phyloP scores from a whole-genome alignment of 2,113 vertebrate species.

The Myotis davidii region DNA sequence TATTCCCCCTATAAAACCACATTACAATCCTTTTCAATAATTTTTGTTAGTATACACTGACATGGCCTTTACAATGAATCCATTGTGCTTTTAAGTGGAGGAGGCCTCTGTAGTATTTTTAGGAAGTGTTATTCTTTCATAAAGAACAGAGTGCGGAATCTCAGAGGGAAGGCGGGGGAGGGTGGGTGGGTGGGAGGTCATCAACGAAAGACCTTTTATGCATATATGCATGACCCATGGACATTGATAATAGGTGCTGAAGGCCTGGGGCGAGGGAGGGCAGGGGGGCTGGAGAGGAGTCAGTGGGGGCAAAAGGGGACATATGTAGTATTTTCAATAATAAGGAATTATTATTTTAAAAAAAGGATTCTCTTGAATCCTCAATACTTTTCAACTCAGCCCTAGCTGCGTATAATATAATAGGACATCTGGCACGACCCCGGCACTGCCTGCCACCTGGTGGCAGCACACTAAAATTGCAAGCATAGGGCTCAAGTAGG shows the following conservation, averaged over 20 bases:
- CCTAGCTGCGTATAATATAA: rapidly evolving
- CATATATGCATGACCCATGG: too few relatives aligned
- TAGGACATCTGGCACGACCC: background rate
- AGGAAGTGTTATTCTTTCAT: background rate
- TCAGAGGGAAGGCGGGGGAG: too few relatives aligned
- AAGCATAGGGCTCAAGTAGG: background rate
- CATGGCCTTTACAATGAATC: background rate
- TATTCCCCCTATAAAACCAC: background rate
- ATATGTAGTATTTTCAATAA: too few relatives aligned
- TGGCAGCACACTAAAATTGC: slow-evolving; percentile 57
- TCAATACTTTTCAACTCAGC: background rate
- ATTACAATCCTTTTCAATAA: background rate
- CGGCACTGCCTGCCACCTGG: background rate
- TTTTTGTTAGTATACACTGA: background rate
- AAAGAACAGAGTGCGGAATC: background rate
- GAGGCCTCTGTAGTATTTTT: background rate
- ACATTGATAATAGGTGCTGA: too few relatives aligned
- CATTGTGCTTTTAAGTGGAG: background rate
- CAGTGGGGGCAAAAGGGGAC: too few relatives aligned
- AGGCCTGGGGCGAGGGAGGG: too few relatives aligned
- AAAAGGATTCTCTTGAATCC: background rate
- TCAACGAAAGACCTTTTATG: too few relatives aligned
- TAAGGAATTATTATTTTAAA: too few relatives aligned
- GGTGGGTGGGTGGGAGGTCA: too few relatives aligned
- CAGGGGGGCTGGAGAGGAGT: too few relatives aligned